Conservation (phyloP, 2,888 invertebrate species). For the Odontocolon sp. region DNA sequence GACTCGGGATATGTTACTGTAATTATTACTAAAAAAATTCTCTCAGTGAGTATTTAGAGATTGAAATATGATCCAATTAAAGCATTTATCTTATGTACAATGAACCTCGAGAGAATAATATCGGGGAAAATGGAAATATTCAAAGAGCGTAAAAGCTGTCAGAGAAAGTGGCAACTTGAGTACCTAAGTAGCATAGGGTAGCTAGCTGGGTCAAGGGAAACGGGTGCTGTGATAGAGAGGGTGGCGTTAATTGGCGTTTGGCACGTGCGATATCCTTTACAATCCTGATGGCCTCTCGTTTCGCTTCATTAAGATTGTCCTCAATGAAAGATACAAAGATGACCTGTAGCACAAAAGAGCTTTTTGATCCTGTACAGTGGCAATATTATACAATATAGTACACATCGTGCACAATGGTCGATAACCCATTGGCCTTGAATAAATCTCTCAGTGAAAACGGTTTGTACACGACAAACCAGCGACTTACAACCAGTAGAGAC, state of each 20-base stretch:
- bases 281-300: background rate
- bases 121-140: slow-evolving; percentile 4
- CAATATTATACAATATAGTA: too few relatives aligned
- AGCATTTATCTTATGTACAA: too few relatives aligned
- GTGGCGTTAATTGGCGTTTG: slow-evolving; percentile 10
- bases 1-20: too few relatives aligned
- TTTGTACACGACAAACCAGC: background rate
- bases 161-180: slow-evolving; percentile 15
- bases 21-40: too few relatives aligned
- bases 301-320: background rate
- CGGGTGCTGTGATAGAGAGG: background rate
- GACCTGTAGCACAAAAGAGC: too few relatives aligned
- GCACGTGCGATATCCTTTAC: slow-evolving; percentile 1
- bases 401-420: background rate
- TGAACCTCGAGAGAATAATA: slow-evolving; percentile 1
- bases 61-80: too few relatives aligned
- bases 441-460: background rate
- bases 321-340: background rate
- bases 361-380: too few relatives aligned
- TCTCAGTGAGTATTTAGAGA: too few relatives aligned
- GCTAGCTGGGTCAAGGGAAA: background rate
- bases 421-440: slow-evolving; percentile 19
- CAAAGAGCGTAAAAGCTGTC: slow-evolving; percentile 10
- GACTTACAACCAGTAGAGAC: background rate
- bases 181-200: slow-evolving; percentile 7